phyloP scores from a whole-genome alignment of 2,113 vertebrate species.

The Pelecanus crispus region DNA sequence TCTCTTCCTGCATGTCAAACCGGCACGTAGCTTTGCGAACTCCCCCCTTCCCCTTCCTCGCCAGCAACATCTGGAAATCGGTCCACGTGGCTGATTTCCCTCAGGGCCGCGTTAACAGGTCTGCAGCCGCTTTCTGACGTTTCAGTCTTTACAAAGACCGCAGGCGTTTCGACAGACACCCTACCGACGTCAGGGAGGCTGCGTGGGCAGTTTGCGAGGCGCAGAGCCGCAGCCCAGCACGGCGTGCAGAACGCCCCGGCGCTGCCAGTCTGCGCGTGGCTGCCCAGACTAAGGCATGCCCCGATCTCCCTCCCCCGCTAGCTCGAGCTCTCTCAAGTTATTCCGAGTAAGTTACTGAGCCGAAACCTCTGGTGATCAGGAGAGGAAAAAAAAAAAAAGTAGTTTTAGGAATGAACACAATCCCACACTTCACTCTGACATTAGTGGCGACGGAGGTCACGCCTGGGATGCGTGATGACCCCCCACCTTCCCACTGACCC shows the following conservation, averaged over 20 bases:
- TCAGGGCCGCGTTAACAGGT: neutral
- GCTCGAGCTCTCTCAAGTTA: neutral
- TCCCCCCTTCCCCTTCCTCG: neutral
- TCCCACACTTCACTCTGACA: neutral
- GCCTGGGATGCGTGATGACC: neutral
- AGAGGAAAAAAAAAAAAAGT: neutral
- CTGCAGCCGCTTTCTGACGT: neutral
- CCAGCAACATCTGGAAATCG: neutral
- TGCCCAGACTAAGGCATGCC: neutral
- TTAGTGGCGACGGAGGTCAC: neutral
- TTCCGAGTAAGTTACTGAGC: neutral
- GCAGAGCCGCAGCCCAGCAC: rapidly evolving
- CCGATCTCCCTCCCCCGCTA: neutral
- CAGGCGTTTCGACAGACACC: rapidly evolving
- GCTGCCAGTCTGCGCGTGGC: no score
- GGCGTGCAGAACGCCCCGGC: neutral
- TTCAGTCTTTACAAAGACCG: neutral
- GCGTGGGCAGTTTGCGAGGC: neutral
- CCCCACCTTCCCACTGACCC: neutral
- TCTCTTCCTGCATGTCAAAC: neutral
- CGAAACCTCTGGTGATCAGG: neutral
- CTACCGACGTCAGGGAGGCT: neutral
- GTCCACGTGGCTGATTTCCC: neutral
- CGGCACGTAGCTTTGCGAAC: neutral
- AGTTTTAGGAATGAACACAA: neutral